Evolutionary conservation across 2,113 vertebrate species (phyloP).

Genomic region (Rhabdomys dilectus): DNA sequence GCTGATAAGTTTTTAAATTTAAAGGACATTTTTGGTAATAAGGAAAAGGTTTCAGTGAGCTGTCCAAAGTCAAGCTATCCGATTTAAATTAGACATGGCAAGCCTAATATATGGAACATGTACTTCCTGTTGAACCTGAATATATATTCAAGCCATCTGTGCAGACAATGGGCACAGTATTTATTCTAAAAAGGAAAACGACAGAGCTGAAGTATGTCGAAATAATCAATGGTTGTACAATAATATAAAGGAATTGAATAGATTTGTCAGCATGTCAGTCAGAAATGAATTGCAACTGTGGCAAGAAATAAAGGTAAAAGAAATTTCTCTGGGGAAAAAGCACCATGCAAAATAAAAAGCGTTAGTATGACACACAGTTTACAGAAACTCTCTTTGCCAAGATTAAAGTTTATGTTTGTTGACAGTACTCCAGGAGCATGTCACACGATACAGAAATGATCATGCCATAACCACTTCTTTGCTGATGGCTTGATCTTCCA

Average conservation of each 20-base stretch:
- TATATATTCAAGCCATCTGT: constrained; percentile 55
- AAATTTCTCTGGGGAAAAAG: constrained; percentile 75
- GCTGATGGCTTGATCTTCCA: constrained; percentile 72
- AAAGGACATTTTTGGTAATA: constrained; percentile 46
- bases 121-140: constrained; percentile 52
- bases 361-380: constrained; percentile 75
- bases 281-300: constrained; percentile 71
- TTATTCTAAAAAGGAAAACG: constrained; percentile 67
- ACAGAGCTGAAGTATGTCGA: constrained; percentile 64
- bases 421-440: constrained; percentile 75
- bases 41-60: constrained; percentile 63
- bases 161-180: constrained; percentile 29
- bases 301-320: constrained; percentile 74
- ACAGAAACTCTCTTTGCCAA: constrained; percentile 72
- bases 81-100: constrained; percentile 62
- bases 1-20: constrained; percentile 64
- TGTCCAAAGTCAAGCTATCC: constrained; percentile 52
- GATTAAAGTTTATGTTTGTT: constrained; percentile 80
- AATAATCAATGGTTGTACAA: constrained; percentile 75
- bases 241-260: constrained; percentile 69
- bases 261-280: constrained; percentile 73
- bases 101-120: constrained; percentile 29
- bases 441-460: constrained; percentile 74
- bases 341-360: constrained; percentile 72
- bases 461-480: constrained; percentile 71